Evolutionary conservation across 2,113 vertebrate species (phyloP), one percentile per base, ranked within the genome.

Genomic region (Leiothrix lutea): DNA sequence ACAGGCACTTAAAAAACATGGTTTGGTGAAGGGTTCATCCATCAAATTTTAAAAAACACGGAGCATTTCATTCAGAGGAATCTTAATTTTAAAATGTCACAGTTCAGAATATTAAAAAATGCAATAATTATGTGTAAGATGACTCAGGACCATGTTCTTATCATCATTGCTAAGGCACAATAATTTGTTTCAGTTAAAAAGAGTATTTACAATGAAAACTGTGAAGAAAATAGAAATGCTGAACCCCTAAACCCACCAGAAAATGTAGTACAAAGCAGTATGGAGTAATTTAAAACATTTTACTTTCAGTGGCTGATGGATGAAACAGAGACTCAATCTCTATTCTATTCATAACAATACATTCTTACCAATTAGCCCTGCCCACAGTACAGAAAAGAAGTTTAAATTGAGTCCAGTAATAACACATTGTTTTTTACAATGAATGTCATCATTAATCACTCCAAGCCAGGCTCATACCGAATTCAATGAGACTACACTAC

Each of bases 291-390:
- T 38, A 90, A 90, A 95, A 84, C 47, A 54, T 61, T 92, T 94
- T 38, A 26, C 28, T 95, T 78, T 56, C 92, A 71, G 74, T 80
- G 69, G 88, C 77, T 80, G 78, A 78, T 25, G 73, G 12, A 21
- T 90, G 48, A 61, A 88, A 69, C 5, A 90, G 70, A 58, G 15
- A 82, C 20, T 45, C 17, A 75, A 21, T 36, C 25, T 69, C 53
- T 8, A 1, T 45, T 84, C 31, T 61, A 8, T 42, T 71, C 73
- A 44, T 16, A 89, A 29, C 40, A 94, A 85, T 31, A 57, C 20
- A 67, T 84, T 95, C 48, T 94, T 83, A 69, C n/a, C 57, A 90
- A 88, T 80, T 95, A 94, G 36, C 29, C 65, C 77, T 91, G 40
- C 4, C 66, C 58, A 42, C 3, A n/a, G 31, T 31, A 89, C 50